Evolutionary conservation across 2,113 vertebrate species (phyloP).

Genomic region (Ivindomyrus marchei): DNA sequence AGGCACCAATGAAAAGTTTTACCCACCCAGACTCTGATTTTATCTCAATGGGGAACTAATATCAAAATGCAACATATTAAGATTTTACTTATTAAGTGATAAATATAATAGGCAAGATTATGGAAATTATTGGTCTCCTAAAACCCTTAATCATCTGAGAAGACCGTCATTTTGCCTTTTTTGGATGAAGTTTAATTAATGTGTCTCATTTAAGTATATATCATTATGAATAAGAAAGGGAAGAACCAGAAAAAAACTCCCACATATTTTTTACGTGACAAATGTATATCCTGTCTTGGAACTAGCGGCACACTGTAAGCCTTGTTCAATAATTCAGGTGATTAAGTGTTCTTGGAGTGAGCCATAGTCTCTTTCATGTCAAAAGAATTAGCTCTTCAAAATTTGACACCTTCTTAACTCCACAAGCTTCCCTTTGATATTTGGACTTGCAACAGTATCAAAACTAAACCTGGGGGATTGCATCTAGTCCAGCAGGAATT

Average conservation of each 20-base stretch:
- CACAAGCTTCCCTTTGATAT: conserved; percentile 13
- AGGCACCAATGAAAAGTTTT: neutral
- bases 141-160: neutral
- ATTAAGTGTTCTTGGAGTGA: conserved; percentile 9
- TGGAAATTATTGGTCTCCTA: neutral
- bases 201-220: neutral
- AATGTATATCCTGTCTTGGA: neutral
- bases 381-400: conserved; percentile 9
- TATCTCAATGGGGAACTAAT: neutral
- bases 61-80: neutral
- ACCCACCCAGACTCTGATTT: neutral
- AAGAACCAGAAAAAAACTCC: neutral
- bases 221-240: neutral
- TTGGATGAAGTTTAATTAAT: neutral
- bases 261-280: neutral
- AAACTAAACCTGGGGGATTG: neutral
- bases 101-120: neutral
- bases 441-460: conserved; percentile 14
- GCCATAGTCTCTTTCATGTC: conserved; percentile 4
- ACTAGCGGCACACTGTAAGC: neutral
- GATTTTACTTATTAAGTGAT: neutral
- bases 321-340: conserved; percentile 17
- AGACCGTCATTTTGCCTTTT: neutral
- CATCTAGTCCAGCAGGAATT: neutral
- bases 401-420: conserved; percentile 10